These are phyloP conservation scores for Pristionchus entomophagus DNA, from an alignment of 2,888 invertebrate genomes.

Conservation along the genomic window DNA sequence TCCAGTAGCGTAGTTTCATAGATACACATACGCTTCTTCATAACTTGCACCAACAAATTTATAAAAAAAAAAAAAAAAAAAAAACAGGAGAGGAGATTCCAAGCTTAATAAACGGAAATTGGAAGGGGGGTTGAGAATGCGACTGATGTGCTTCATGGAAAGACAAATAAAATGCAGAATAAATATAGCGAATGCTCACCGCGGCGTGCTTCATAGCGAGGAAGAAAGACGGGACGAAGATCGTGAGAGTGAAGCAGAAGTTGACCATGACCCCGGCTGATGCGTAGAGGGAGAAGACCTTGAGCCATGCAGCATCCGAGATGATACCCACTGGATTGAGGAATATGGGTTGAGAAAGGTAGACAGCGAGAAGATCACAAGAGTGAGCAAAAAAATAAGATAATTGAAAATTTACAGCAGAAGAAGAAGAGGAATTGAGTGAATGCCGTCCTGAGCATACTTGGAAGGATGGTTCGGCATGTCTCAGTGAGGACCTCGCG, in stretches of 20 bases:
- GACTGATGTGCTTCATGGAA: too few species aligned
- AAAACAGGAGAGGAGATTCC: neutral
- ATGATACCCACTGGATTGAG: constrained; percentile 80
- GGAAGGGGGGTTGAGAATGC: too few species aligned
- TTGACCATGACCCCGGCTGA: constrained; percentile 94
- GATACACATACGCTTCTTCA: too few species aligned
- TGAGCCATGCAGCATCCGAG: constrained; percentile 97
- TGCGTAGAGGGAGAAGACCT: constrained; percentile 95
- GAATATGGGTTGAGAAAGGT: neutral
- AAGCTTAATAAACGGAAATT: neutral
- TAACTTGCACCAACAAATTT: too few species aligned
- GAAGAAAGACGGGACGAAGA: constrained; percentile 92
- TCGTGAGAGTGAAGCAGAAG: constrained; percentile 94
- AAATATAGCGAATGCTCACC: constrained; percentile 71
- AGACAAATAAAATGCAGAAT: neutral
- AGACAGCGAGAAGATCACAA: neutral
- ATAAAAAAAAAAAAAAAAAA: too few species aligned
- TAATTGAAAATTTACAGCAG: neutral
- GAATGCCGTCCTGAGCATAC: constrained; percentile 42
- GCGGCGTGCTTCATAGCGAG: constrained; percentile 88
- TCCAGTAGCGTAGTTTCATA: too few species aligned
- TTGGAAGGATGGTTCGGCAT: constrained; percentile 14
- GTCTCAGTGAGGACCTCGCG: constrained; percentile 8
- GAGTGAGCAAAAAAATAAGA: neutral
- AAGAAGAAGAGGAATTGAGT: constrained; percentile 17